These are phyloP conservation scores for Pithys albifrons DNA, from an alignment of 2,113 vertebrate species.

Conservation along the genomic window DNA sequence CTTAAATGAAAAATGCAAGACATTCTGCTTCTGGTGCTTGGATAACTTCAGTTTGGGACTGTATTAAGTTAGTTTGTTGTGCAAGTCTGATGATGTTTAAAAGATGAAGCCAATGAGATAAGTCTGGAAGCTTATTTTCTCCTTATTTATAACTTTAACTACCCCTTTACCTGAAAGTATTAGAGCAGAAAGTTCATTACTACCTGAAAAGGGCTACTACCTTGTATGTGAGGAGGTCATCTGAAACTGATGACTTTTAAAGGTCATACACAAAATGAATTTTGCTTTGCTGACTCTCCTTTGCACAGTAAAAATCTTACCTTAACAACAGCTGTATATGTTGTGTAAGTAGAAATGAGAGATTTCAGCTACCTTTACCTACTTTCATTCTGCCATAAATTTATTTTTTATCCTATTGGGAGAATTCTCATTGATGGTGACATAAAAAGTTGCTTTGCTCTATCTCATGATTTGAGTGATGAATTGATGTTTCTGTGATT, in stretches of 20 bases:
- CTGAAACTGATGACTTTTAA: constrained; percentile 54
- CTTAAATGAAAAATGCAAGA: constrained; percentile 13
- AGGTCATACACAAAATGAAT: constrained; percentile 44
- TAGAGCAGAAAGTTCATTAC: constrained; percentile 55
- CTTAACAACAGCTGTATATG: background rate
- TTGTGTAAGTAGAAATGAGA: background rate
- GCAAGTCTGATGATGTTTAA: background rate
- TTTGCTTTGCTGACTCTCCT: constrained; percentile 22
- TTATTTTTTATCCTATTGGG: background rate
- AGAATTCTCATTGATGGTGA: background rate
- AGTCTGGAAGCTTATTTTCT: constrained; percentile 32
- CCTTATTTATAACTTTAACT: constrained; percentile 39
- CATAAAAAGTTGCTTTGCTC: background rate
- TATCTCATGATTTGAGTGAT: background rate
- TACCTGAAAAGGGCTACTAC: constrained; percentile 6
- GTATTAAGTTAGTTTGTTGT: background rate
- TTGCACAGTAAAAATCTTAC: constrained; percentile 8
- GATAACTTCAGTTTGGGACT: background rate
- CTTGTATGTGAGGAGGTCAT: constrained; percentile 35
- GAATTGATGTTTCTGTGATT: background rate
- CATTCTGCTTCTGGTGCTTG: background rate
- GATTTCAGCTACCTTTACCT: background rate
- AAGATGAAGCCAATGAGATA: constrained; percentile 40
- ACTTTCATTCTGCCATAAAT: background rate
- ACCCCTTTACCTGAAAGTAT: background rate